phyloP scores from a whole-genome alignment of 2,888 invertebrate species.

The Magallana nippona region DNA sequence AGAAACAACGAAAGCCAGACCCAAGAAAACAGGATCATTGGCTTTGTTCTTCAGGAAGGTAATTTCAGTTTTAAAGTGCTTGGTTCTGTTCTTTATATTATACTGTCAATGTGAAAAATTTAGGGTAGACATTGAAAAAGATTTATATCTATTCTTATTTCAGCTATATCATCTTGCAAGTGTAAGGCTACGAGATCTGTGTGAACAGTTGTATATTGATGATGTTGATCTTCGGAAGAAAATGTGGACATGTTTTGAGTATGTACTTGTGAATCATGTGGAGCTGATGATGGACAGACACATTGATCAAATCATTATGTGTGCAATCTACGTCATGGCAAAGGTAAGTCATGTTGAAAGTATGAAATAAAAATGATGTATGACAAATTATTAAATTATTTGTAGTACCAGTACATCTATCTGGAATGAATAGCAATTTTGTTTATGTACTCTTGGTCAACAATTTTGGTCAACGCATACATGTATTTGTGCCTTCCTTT shows the following conservation, averaged over 20 bases:
- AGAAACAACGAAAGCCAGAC: constrained; percentile 63
- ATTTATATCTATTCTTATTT: background rate
- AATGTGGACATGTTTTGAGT: constrained; percentile 98
- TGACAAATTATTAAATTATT: background rate
- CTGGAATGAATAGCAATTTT: background rate
- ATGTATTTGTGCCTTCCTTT: background rate
- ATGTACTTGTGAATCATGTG: constrained; percentile 90
- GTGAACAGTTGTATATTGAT: constrained; percentile 88
- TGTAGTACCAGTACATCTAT: background rate
- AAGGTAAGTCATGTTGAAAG: constrained; percentile 83
- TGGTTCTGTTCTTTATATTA: too few relatives aligned
- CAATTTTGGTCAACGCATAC: background rate
- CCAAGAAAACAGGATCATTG: constrained; percentile 85
- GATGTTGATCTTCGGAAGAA: constrained; percentile 84
- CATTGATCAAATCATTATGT: constrained; percentile 98
- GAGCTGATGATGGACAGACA: constrained; percentile 95
- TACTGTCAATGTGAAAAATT: too few relatives aligned
- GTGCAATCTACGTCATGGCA: constrained; percentile 96
- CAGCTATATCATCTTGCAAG: constrained; percentile 96
- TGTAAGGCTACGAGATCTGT: constrained; percentile 94
- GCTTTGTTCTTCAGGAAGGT: constrained; percentile 94
- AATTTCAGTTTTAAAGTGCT: constrained; percentile 47
- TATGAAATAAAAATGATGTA: background rate
- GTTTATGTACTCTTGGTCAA: background rate
- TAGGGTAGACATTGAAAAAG: too few relatives aligned